Percentiles rank a stretch among this genome's conserved stretches.
These are phyloP conservation scores for Quiscalus mexicanus DNA, from an alignment of 2,113 vertebrate species.

Conservation along the genomic window DNA sequence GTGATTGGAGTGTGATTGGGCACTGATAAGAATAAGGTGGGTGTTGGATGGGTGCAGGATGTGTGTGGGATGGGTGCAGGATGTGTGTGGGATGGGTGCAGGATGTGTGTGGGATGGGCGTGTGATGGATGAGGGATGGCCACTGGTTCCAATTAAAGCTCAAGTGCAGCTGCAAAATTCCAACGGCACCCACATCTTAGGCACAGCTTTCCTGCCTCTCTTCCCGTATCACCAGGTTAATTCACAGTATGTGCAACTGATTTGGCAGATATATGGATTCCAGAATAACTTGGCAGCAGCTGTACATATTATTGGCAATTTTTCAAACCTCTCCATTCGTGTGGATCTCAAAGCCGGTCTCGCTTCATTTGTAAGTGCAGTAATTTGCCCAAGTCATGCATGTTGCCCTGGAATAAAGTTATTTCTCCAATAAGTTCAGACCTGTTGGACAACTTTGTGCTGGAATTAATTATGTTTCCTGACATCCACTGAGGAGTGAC, in stretches of 20 bases:
- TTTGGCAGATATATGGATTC: conserved; percentile 38
- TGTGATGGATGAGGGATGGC: fast-evolving
- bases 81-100: not conserved
- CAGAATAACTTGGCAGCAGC: not conserved
- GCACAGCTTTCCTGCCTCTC: conserved; percentile 14
- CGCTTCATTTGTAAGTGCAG: conserved; percentile 37
- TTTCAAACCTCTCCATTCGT: not conserved
- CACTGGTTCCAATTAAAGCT: conserved; percentile 33
- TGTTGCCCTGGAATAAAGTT: conserved; percentile 31
- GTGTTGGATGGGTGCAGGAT: not conserved
- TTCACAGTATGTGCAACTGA: conserved; percentile 26
- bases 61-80: not conserved
- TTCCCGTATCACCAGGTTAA: conserved; percentile 23
- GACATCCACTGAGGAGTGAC: not conserved
- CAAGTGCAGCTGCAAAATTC: conserved; percentile 57
- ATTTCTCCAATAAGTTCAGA: conserved; percentile 36
- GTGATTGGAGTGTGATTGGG: not conserved
- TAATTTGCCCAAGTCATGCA: conserved; percentile 53
- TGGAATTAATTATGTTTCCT: conserved; percentile 40
- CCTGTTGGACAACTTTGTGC: not conserved
- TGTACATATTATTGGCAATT: not conserved
- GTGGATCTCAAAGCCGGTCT: conserved; percentile 8
- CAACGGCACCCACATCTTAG: conserved; percentile 48
- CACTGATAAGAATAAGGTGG: not conserved
- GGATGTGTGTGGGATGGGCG: fast-evolving